Conservation (phyloP, 2,113 vertebrate species). For the Elgaria multicarinata region DNA sequence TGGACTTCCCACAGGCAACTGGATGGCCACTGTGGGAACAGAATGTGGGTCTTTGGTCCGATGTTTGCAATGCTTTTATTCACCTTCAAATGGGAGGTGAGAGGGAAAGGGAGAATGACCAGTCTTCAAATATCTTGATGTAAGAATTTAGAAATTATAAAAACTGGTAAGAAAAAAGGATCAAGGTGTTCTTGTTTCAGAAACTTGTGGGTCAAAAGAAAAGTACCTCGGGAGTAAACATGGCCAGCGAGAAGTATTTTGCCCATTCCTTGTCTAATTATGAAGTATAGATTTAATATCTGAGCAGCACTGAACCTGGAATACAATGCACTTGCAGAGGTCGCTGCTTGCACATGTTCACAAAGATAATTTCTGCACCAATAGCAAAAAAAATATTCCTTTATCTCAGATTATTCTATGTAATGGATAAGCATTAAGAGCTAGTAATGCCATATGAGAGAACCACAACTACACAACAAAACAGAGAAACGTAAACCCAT, state of each 20-base stretch:
- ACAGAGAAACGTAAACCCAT: slow-evolving; percentile 36
- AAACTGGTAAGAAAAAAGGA: neutral
- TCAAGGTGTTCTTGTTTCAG: neutral
- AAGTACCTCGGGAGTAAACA: neutral
- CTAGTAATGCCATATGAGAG: slow-evolving; percentile 28
- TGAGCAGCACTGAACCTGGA: neutral
- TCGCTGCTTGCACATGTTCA: neutral
- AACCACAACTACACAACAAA: neutral
- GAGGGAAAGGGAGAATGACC: neutral
- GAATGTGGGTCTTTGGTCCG: no score
- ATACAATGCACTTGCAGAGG: neutral
- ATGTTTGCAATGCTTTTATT: neutral
- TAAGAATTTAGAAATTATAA: neutral
- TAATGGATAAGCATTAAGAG: neutral
- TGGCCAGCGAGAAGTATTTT: neutral
- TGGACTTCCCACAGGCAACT: no score
- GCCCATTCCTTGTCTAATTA: neutral
- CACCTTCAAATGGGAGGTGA: neutral
- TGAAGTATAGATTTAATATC: neutral
- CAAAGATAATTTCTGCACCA: neutral
- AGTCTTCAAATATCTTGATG: neutral
- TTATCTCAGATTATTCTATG: neutral
- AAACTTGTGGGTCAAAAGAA: neutral
- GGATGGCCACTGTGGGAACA: no score
- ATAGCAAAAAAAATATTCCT: neutral